These are phyloP conservation scores for Propithecus perrieri DNA, from an alignment of 2,797 vertebrate genomes.

Conservation along the genomic window DNA sequence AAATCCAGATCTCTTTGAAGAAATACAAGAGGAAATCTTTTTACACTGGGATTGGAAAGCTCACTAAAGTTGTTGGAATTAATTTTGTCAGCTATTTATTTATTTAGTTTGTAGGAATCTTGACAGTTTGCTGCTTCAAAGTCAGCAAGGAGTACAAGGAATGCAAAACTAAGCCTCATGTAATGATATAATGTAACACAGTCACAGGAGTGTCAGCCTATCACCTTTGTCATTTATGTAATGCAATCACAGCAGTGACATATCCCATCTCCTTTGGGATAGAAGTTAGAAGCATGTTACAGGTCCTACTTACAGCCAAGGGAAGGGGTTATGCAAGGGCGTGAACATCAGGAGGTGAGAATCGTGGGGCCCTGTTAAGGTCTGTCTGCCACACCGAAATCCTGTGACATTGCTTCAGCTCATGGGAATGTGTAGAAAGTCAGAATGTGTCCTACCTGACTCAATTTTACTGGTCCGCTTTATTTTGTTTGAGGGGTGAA, in stretches of 20 bases:
- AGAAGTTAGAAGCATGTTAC: not conserved
- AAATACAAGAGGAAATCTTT: not conserved
- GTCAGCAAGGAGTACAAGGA: not conserved
- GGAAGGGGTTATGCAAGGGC: not conserved
- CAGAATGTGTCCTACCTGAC: not conserved
- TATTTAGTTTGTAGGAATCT: not conserved
- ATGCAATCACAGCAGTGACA: not conserved
- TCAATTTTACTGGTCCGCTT: not conserved
- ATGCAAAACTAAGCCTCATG: not conserved
- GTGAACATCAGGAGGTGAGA: not conserved
- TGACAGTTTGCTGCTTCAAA: not conserved
- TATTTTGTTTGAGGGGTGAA: not conserved
- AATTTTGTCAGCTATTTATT: not conserved
- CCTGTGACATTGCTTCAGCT: not conserved
- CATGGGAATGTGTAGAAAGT: not conserved
- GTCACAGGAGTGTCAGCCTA: rapidly evolving
- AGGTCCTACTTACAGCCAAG: not conserved
- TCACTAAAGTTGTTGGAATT: not conserved
- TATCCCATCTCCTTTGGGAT: no score
- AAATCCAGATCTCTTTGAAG: not conserved
- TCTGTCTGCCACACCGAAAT: not conserved
- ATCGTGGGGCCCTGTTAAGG: not conserved
- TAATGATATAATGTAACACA: not conserved
- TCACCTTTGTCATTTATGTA: not conserved
- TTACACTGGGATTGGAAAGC: not conserved